Evolutionary conservation across 2,797 vertebrate species (phyloP).

Genomic region (Harpagifer antarcticus): DNA sequence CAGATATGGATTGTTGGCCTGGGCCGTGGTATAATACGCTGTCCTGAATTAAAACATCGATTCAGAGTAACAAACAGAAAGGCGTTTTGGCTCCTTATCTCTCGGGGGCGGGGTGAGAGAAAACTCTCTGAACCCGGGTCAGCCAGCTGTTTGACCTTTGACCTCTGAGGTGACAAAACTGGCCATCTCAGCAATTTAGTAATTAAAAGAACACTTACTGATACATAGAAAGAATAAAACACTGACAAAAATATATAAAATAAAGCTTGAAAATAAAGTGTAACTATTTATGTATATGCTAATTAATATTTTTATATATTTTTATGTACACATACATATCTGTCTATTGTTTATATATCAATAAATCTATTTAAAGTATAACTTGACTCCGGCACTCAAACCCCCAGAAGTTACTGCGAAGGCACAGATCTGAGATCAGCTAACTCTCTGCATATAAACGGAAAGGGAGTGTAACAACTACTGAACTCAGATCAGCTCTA

Average conservation of each 20-base stretch:
- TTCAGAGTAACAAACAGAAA: slow-evolving; percentile 23
- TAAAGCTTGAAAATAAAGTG: slow-evolving; percentile 86
- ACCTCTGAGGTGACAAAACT: slow-evolving; percentile 55
- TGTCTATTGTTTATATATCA: slow-evolving; percentile 80
- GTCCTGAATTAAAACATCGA: slow-evolving; percentile 31
- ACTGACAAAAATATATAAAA: slow-evolving; percentile 80
- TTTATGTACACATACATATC: slow-evolving; percentile 80
- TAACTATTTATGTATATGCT: slow-evolving; percentile 82
- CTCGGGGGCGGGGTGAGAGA: slow-evolving; percentile 15
- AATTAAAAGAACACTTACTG: slow-evolving; percentile 71
- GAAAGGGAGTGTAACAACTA: slow-evolving; percentile 13
- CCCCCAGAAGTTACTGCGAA: slow-evolving; percentile 50
- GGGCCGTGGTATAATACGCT: slow-evolving; percentile 15
- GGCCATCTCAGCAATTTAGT: slow-evolving; percentile 49
- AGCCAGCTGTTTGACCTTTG: slow-evolving; percentile 28
- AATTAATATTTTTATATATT: slow-evolving; percentile 83
- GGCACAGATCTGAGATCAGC: slow-evolving; percentile 62
- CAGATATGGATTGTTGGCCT: slow-evolving; percentile 27
- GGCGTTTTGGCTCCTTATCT: slow-evolving; percentile 31
- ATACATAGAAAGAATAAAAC: slow-evolving; percentile 55
- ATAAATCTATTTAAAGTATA: slow-evolving; percentile 82
- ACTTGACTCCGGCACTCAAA: slow-evolving; percentile 65
- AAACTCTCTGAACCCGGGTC: slow-evolving; percentile 18
- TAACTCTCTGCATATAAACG: not conserved
- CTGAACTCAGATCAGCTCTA: slow-evolving; percentile 52